Percentiles rank a stretch among this genome's conserved stretches.
Conservation (phyloP, 2,797 vertebrate genomes). For the Salmo trutta region DNA sequence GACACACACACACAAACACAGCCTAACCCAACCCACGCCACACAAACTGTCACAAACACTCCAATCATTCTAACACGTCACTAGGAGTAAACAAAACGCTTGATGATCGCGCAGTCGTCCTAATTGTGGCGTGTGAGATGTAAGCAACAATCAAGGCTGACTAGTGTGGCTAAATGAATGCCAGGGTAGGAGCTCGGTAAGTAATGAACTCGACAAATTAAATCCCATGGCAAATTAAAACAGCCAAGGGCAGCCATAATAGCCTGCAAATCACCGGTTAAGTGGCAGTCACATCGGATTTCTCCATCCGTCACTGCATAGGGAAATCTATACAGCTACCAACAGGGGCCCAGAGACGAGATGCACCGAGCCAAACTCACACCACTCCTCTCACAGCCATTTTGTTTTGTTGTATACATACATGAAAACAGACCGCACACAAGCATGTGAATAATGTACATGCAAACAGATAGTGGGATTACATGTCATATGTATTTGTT, state of each 20-base stretch:
- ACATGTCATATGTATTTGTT: constrained; percentile 37
- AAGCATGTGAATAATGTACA: constrained; percentile 1
- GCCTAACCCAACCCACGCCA: too few species aligned
- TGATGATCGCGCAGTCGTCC: constrained; percentile 11
- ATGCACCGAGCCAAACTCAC: constrained; percentile 26
- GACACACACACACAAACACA: too few species aligned
- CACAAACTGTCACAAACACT: not conserved
- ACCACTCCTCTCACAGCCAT: constrained; percentile 17
- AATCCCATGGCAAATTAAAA: constrained; percentile 69
- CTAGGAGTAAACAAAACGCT: not conserved
- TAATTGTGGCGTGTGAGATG: constrained; percentile 33
- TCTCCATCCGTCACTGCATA: constrained; percentile 19
- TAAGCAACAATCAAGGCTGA: constrained; percentile 43
- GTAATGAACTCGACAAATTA: constrained; percentile 59
- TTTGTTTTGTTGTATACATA: constrained; percentile 13
- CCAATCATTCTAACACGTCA: not conserved
- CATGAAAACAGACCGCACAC: constrained; percentile 22
- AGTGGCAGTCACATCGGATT: constrained; percentile 68
- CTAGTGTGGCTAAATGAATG: constrained; percentile 50
- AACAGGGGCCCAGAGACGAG: not conserved
- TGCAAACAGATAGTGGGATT: constrained; percentile 6
- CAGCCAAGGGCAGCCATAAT: constrained; percentile 57
- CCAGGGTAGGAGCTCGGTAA: constrained; percentile 49
- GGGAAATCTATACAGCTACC: constrained; percentile 20
- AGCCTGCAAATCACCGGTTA: constrained; percentile 61